These are phyloP conservation scores for Gavia stellata DNA, from an alignment of 2,113 vertebrate genomes.

Conservation along the genomic window DNA sequence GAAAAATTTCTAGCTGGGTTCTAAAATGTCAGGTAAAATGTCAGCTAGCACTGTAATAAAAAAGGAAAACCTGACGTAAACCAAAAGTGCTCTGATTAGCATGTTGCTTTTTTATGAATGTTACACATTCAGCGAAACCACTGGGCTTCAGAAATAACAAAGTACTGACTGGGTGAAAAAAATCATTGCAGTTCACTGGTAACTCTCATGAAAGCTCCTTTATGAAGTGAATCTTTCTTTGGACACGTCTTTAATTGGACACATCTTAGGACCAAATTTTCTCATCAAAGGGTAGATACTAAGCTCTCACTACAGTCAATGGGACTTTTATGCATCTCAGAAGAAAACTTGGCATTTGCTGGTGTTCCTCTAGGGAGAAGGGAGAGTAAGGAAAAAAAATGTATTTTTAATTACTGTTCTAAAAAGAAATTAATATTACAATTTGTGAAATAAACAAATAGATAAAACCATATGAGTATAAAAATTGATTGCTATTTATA, in stretches of 20 bases:
- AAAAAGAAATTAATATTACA: background rate
- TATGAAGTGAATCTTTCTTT: background rate
- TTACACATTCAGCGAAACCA: background rate
- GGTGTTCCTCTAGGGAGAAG: background rate
- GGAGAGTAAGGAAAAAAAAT: background rate
- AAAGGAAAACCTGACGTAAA: background rate
- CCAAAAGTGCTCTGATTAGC: background rate
- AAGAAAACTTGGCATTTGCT: background rate
- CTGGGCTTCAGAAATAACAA: background rate
- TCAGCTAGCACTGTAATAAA: background rate
- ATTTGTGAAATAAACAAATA: background rate
- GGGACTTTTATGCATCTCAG: background rate
- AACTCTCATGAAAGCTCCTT: background rate
- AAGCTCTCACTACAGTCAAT: background rate
- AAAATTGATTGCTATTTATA: background rate
- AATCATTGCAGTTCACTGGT: background rate
- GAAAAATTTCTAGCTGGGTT: background rate
- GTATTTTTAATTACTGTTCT: background rate
- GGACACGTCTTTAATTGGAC: background rate
- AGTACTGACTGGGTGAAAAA: background rate
- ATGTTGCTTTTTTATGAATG: background rate
- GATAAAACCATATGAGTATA: background rate
- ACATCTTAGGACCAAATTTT: background rate
- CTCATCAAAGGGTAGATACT: background rate
- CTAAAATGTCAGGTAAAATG: conserved; percentile 12